Percentiles rank a stretch among this genome's conserved stretches.
Evolutionary conservation across 2,113 vertebrate genomes (phyloP).

Genomic region (Ctenodactylus gundi): DNA sequence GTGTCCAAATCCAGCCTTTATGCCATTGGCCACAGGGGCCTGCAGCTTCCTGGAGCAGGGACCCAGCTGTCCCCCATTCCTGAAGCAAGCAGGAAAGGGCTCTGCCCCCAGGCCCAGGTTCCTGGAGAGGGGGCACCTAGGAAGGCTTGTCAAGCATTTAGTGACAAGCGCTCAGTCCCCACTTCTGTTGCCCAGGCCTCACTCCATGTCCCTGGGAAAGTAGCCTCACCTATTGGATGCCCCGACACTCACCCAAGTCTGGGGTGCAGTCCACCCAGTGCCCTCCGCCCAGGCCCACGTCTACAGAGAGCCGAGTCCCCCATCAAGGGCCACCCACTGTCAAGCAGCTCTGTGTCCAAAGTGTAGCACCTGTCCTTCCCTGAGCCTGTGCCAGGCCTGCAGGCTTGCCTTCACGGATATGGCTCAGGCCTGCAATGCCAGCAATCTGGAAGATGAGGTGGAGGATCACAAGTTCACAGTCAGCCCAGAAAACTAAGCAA

Average conservation of each 20-base stretch:
- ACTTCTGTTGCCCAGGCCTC: neutral
- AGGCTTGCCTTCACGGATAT: neutral
- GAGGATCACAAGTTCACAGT: too few relatives aligned
- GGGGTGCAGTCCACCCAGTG: neutral
- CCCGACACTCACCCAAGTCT: neutral
- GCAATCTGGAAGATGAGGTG: too few relatives aligned
- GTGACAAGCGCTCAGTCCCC: neutral
- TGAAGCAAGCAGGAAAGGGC: too few relatives aligned
- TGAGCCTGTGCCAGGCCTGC: too few relatives aligned
- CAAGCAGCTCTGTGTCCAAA: neutral
- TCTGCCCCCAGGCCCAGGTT: rapidly evolving
- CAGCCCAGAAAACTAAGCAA: too few relatives aligned
- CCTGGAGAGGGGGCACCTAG: neutral
- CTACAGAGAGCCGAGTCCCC: neutral
- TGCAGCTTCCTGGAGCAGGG: too few relatives aligned
- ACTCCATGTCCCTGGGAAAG: too few relatives aligned
- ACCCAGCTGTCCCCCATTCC: neutral
- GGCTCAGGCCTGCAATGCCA: too few relatives aligned
- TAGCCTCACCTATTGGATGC: neutral
- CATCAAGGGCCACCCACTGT: neutral
- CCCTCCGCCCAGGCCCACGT: too few relatives aligned
- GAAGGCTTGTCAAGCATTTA: rapidly evolving
- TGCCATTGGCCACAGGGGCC: rapidly evolving
- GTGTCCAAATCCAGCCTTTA: too few relatives aligned
- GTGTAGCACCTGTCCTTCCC: neutral